Percentiles rank a stretch among this genome's conserved stretches.
Evolutionary conservation across 2,113 vertebrate species (phyloP).

Genomic region (Morphnarchus princeps): DNA sequence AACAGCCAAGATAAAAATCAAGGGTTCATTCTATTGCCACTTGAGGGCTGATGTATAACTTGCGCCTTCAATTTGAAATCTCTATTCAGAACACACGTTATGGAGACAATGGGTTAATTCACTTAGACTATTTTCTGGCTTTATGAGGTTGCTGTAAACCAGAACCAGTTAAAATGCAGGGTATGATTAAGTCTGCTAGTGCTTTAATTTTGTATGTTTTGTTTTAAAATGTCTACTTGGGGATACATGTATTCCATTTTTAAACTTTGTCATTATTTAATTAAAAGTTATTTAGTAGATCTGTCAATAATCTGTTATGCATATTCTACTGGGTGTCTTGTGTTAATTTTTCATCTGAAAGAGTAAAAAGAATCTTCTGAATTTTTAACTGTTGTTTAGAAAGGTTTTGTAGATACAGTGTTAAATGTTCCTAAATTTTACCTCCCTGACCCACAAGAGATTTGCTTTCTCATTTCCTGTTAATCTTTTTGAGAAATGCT

Average conservation of each 20-base stretch:
- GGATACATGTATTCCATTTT: background rate
- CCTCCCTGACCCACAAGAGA: background rate
- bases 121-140: background rate
- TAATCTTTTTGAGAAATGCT: constrained; percentile 4
- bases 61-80: background rate
- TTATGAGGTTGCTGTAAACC: background rate
- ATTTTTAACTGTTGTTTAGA: background rate
- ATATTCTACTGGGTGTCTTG: background rate
- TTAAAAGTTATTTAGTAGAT: background rate
- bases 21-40: background rate
- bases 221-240: background rate
- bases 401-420: background rate
- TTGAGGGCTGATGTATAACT: background rate
- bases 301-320: background rate
- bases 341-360: background rate
- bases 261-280: background rate
- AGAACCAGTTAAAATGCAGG: background rate
- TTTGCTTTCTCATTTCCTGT: constrained; percentile 28
- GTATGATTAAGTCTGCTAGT: background rate
- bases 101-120: background rate
- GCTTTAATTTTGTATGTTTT: background rate
- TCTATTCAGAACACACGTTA: background rate
- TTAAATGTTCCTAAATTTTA: background rate
- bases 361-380: background rate
- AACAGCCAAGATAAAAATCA: background rate